Percentiles rank a stretch among this genome's conserved stretches.
phyloP scores from a whole-genome alignment of 2,888 invertebrate genomes.

The Chloroclysta siterata region DNA sequence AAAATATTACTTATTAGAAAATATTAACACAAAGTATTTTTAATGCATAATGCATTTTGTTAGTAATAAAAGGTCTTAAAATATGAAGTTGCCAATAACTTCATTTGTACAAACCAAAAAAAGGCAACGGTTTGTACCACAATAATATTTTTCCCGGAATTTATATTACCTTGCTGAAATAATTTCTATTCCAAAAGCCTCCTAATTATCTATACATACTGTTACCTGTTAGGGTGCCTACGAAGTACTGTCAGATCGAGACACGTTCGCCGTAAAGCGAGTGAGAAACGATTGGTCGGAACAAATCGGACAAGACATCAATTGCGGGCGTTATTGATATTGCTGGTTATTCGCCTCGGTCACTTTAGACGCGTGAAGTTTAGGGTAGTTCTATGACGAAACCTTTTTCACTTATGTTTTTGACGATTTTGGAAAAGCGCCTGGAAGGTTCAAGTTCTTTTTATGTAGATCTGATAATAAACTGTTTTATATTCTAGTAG shows the following conservation, averaged over 20 bases:
- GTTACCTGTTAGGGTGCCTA: slow-evolving; percentile 37
- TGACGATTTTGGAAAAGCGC: background rate
- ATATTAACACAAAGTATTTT: no score
- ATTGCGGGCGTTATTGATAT: slow-evolving; percentile 82
- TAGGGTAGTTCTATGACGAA: slow-evolving; percentile 10
- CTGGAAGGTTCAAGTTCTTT: no score
- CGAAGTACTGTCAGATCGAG: slow-evolving; percentile 52
- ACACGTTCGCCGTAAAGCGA: slow-evolving; percentile 72
- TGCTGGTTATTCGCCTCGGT: slow-evolving; percentile 48
- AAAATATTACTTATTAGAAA: no score
- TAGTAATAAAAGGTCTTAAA: no score
- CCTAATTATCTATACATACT: slow-evolving; percentile 15
- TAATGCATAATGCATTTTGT: no score
- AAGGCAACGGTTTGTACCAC: no score
- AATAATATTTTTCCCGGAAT: no score
- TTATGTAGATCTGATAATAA: no score
- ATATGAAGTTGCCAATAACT: no score
- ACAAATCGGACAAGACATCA: slow-evolving; percentile 82
- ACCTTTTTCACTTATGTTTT: background rate
- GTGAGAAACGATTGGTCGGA: slow-evolving; percentile 73
- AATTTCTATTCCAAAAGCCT: background rate
- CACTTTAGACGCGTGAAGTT: slow-evolving; percentile 31
- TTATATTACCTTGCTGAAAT: background rate
- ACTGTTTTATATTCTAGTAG: no score
- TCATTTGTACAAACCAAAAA: no score